phyloP scores from a whole-genome alignment of 30 jellyfish, hydroid and myxozoan genomes.

The Sanderia malayensis region DNA sequence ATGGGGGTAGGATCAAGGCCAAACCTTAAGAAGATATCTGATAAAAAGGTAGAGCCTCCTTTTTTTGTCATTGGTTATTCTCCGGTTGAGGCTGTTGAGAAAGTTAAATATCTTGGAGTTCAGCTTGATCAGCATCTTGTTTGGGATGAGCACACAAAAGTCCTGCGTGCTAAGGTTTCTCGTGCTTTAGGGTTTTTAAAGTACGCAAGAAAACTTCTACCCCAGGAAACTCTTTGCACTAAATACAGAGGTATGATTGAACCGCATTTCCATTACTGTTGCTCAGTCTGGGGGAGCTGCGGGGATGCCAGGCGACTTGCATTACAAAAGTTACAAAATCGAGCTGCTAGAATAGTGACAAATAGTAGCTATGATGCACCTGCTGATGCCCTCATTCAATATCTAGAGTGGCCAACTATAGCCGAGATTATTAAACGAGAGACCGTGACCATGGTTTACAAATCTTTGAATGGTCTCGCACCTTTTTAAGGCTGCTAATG shows the following conservation, averaged over 20 bases:
- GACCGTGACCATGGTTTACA: neutral
- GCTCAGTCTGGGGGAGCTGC: constrained; percentile 52
- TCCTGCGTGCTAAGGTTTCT: constrained; percentile 16
- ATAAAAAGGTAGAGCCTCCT: neutral
- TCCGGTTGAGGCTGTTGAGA: constrained; percentile 1
- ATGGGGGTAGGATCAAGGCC: constrained; percentile 3
- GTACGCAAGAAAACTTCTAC: constrained; percentile 21
- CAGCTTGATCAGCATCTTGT: constrained; percentile 17
- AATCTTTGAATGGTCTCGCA: neutral
- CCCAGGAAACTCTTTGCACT: neutral
- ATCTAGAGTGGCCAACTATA: neutral
- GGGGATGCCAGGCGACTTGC: constrained; percentile 11
- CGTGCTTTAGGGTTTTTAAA: constrained; percentile 15
- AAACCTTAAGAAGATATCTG: neutral
- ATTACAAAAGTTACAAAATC: too few relatives aligned
- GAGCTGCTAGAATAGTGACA: too few relatives aligned
- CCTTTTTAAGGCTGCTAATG: too few relatives aligned
- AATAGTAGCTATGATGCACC: constrained; percentile 1
- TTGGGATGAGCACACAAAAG: constrained; percentile 23
- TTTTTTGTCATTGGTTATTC: neutral
- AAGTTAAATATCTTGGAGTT: constrained; percentile 29
- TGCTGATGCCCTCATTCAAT: neutral
- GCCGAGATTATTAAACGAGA: neutral
- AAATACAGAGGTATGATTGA: constrained; percentile 35
- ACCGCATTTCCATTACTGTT: constrained; percentile 45